Evolutionary conservation across 2,797 vertebrate species (phyloP).

Genomic region (Malacoctenus gilli): DNA sequence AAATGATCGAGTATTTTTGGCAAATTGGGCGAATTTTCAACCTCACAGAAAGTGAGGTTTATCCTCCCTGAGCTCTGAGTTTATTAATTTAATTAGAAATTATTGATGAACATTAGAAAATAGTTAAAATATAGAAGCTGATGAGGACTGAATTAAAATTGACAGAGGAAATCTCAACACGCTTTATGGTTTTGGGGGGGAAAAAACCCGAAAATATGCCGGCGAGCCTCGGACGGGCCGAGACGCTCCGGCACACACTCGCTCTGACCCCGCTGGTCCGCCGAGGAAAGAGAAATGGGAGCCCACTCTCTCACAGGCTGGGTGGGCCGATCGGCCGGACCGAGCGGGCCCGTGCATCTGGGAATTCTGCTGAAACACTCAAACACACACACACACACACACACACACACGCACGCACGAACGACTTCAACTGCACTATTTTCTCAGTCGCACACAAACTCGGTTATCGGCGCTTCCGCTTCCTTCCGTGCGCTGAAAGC

Average conservation of each 20-base stretch:
- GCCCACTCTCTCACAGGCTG: conserved; percentile 74
- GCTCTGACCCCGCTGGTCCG: conserved; percentile 55
- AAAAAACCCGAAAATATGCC: conserved; percentile 32
- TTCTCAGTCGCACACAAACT: conserved; percentile 16
- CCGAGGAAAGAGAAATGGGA: conserved; percentile 75
- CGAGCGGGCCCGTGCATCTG: conserved; percentile 57
- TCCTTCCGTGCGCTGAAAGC: background rate
- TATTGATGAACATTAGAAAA: no score
- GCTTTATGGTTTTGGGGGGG: no score
- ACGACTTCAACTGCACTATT: conserved; percentile 14
- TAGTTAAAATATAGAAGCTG: no score
- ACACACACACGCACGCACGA: conserved; percentile 7
- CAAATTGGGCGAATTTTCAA: no score
- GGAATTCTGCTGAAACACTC: conserved; percentile 76
- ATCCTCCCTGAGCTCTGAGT: no score
- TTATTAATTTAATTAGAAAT: no score
- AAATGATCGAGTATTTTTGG: no score
- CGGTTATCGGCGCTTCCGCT: background rate
- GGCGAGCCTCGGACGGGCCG: conserved; percentile 16
- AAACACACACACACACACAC: conserved; percentile 28
- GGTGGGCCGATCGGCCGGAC: conserved; percentile 81
- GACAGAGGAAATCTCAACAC: no score
- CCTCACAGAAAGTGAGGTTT: no score
- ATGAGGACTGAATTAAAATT: no score
- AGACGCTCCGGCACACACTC: conserved; percentile 24